Evolutionary conservation across 2,888 invertebrate genomes (phyloP).

Genomic region (Cremastobaeus sp.): DNA sequence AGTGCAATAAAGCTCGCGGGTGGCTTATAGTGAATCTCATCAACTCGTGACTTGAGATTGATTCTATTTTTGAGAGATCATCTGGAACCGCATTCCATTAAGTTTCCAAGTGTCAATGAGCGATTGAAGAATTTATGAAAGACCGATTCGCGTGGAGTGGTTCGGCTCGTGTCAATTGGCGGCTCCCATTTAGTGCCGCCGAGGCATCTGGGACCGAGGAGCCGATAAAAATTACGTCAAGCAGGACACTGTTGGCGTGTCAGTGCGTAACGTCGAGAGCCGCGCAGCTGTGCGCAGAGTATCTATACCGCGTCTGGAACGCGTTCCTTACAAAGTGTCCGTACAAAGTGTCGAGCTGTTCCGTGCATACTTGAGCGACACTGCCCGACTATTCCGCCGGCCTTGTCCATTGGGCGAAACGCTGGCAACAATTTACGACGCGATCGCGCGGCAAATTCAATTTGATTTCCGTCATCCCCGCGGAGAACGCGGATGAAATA

Average conservation of each 20-base stretch:
- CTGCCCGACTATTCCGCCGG: too few species aligned
- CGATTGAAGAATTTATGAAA: slow-evolving; percentile 24
- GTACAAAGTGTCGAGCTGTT: slow-evolving; percentile 35
- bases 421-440: slow-evolving; percentile 24
- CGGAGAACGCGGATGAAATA: slow-evolving; percentile 31
- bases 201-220: slow-evolving; percentile 72
- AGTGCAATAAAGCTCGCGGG: too few species aligned
- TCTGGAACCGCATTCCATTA: too few species aligned
- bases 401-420: too few species aligned
- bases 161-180: slow-evolving; percentile 71
- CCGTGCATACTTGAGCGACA: too few species aligned
- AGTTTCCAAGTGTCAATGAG: slow-evolving; percentile 15
- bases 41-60: too few species aligned
- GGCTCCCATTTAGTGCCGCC: slow-evolving; percentile 70
- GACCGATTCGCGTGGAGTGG: slow-evolving; percentile 47
- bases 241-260: slow-evolving; percentile 55
- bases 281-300: slow-evolving; percentile 59
- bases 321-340: too few species aligned
- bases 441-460: slow-evolving; percentile 32
- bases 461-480: slow-evolving; percentile 36
- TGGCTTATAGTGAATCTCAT: too few species aligned
- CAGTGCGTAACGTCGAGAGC: slow-evolving; percentile 46
- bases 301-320: slow-evolving; percentile 58
- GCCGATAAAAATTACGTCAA: slow-evolving; percentile 72
- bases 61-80: too few species aligned